A percentile compares a stretch with the other conserved stretches of the same genome.
These are phyloP conservation scores for Vidua chalybeata DNA, from an alignment of 2,113 vertebrate genomes.

Conservation along the genomic window DNA sequence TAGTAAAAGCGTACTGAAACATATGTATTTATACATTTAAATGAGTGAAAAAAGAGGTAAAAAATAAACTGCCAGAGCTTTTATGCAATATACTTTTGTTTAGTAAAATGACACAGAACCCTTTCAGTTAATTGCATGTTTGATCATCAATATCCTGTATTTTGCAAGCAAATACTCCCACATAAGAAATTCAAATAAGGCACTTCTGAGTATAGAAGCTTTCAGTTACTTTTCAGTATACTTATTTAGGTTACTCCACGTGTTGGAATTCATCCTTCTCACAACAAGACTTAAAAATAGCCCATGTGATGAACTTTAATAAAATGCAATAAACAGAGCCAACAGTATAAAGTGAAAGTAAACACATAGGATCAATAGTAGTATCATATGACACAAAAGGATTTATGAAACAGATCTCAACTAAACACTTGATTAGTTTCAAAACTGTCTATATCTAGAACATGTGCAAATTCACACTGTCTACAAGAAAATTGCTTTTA, in stretches of 20 bases:
- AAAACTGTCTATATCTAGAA: background rate
- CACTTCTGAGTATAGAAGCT: constrained; percentile 5
- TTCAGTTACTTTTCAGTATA: constrained; percentile 29
- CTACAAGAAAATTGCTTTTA: background rate
- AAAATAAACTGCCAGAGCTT: background rate
- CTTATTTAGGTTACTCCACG: background rate
- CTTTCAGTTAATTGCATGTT: constrained; percentile 13
- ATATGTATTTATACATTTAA: background rate
- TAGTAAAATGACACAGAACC: background rate
- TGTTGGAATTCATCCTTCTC: constrained; percentile 4
- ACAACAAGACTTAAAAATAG: constrained; percentile 11
- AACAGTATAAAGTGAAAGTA: constrained; percentile 12
- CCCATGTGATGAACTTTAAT: background rate
- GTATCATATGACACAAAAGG: background rate
- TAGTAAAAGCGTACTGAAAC: background rate
- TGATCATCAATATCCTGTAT: constrained; percentile 47
- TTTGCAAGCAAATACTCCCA: constrained; percentile 48
- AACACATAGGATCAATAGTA: background rate
- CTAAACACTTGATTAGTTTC: background rate
- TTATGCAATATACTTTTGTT: background rate
- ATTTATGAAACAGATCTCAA: background rate
- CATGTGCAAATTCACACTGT: background rate
- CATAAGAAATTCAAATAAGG: constrained; percentile 1
- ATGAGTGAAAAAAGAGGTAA: background rate
- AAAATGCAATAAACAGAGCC: background rate